These are phyloP conservation scores for Chloroceryle inda DNA, from an alignment of 2,797 vertebrate genomes.

Conservation along the genomic window DNA sequence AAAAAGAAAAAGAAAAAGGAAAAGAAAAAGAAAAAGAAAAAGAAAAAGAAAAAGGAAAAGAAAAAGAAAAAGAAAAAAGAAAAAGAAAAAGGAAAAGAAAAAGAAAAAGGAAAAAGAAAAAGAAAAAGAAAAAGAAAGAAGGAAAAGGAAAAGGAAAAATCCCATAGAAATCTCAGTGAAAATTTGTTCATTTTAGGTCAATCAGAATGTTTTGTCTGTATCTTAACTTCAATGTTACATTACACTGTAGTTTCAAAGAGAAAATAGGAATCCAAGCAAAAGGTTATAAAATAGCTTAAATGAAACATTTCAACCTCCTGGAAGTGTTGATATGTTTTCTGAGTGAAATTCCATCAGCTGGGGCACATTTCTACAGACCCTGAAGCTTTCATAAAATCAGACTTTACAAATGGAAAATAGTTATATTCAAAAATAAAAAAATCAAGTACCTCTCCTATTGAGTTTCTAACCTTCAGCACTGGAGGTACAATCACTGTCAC, in stretches of 20 bases:
- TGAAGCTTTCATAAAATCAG: conserved; percentile 42
- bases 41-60: too few relatives aligned
- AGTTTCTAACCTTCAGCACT: conserved; percentile 33
- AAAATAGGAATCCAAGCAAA: conserved; percentile 17
- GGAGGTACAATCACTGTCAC: conserved; percentile 12
- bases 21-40: not conserved
- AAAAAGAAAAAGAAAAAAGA: too few relatives aligned
- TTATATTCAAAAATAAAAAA: not conserved
- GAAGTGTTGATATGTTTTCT: conserved; percentile 35
- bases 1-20: too few relatives aligned
- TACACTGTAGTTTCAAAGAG: not conserved
- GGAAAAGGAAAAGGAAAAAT: too few relatives aligned
- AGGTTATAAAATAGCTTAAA: conserved; percentile 22
- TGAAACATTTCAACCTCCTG: conserved; percentile 19
- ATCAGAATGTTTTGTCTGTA: not conserved
- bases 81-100: too few relatives aligned
- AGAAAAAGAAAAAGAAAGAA: too few relatives aligned
- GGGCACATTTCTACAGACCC: not conserved
- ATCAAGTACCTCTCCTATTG: not conserved
- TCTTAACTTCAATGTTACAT: not conserved
- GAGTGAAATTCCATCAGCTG: conserved; percentile 32
- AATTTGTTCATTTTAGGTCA: not conserved
- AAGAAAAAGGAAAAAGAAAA: too few relatives aligned
- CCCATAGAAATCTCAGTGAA: not conserved
- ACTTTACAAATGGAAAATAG: conserved; percentile 5